These are phyloP conservation scores for Luffia ferchaultella DNA, from an alignment of 2,888 invertebrate species.

Conservation along the genomic window DNA sequence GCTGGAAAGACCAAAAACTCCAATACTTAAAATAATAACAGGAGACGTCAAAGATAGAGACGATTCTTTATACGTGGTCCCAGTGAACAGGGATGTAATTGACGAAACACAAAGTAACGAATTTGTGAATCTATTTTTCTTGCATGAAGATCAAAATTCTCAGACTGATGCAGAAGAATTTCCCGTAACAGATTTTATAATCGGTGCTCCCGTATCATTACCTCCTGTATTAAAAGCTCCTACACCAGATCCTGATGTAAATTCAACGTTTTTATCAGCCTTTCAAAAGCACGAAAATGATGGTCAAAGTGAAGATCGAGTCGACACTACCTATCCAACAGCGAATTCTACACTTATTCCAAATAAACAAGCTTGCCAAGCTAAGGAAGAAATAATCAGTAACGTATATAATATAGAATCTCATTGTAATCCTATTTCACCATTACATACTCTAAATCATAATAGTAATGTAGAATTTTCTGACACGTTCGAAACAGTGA, in stretches of 20 bases:
- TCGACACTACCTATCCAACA: constrained; percentile 19
- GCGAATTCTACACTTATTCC: constrained; percentile 15
- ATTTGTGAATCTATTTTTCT: constrained; percentile 46
- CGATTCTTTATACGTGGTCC: constrained; percentile 31
- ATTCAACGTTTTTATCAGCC: constrained; percentile 29
- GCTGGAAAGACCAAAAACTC: constrained; percentile 44
- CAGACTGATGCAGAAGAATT: constrained; percentile 15
- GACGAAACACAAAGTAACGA: constrained; percentile 29
- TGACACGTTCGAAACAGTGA: background rate
- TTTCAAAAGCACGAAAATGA: constrained; percentile 16
- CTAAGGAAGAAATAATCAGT: background rate
- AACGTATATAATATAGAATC: background rate
- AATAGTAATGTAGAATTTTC: background rate
- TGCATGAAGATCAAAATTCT: constrained; percentile 27
- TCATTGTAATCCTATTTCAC: background rate
- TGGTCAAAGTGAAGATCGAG: constrained; percentile 9
- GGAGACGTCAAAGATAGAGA: constrained; percentile 30
- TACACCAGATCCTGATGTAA: constrained; percentile 36
- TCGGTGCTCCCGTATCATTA: constrained; percentile 59
- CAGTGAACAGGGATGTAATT: constrained; percentile 19
- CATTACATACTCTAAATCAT: background rate
- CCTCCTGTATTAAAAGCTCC: constrained; percentile 39
- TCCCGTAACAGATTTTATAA: constrained; percentile 49
- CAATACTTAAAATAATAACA: constrained; percentile 46
- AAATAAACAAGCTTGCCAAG: constrained; percentile 4